Base-by-base conservation (phyloP, 2,888 invertebrate genomes). In the Limnephilus auricula region DNA sequence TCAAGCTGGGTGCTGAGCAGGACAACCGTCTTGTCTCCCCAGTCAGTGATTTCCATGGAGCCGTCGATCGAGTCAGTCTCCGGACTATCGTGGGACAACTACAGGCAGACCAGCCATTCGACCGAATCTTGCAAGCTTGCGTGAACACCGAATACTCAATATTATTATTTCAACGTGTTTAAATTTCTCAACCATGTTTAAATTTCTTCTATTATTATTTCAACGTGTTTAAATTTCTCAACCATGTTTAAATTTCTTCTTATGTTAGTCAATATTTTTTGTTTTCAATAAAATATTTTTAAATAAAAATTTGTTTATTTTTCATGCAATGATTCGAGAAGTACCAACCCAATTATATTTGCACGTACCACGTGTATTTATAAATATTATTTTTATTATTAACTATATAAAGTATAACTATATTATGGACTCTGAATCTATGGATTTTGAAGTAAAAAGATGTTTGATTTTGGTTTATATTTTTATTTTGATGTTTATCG, bases 1-100 rank as follows among this genome's bases (percentile, higher is more conserved):
- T 94, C 94, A 89, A 93, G 94, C 30, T 95, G 95, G 95, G 93
- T 95, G 45, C 94, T 95, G 2, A 94, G 95, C 45, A 94, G 95
- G 85, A 94, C 93, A 88, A 95, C 95, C 94, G 94, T 93, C 6
- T 93, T 95, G 80, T 94, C 95, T 90, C 95, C 95, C 12, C 95
- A 94, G 1, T 94, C 94, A 3, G 95, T 95, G 94, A 93, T 94
- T 0, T 94, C 94, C 0, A 94, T 95, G 0, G 95, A 95, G 91
- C 94, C 94, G n/a, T 95, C 94, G 94, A 92, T 96, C 79, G 94
- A 95, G 91, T 94, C 94, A 12, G 92, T 94, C 30, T 83, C 87
- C 18, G 94, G 95, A 2, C 93, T 95, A 0, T 95, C 95, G 84
- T 91, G 94, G 32, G 92, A 94, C 80, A 94, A 94, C 80, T 94